A percentile compares a stretch with the other conserved stretches of the same genome.
These are phyloP conservation scores for Trichogramma dendrolimi DNA, from an alignment of 2,888 invertebrate species.

Conservation along the genomic window DNA sequence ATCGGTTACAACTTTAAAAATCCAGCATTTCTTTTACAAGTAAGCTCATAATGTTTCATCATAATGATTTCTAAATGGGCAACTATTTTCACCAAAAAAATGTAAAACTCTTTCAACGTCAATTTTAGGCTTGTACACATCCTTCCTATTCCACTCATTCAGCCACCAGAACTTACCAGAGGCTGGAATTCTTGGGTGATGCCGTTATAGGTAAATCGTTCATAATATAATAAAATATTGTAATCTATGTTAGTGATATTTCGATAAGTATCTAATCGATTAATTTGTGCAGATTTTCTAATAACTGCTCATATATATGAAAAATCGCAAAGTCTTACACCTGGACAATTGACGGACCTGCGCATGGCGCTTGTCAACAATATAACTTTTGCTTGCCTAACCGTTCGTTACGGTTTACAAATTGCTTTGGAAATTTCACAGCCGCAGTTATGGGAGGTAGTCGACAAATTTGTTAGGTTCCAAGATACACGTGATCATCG, in stretches of 20 bases:
- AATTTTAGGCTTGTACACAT: conserved; percentile 80
- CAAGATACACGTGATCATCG: conserved; percentile 60
- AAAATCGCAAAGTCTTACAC: conserved; percentile 63
- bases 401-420: conserved; percentile 81
- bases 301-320: conserved; percentile 86
- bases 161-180: conserved; percentile 82
- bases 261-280: not conserved
- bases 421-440: conserved; percentile 63
- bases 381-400: conserved; percentile 85
- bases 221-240: not conserved
- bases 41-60: conserved; percentile 34
- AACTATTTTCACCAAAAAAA: not conserved
- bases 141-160: conserved; percentile 79
- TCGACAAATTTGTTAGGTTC: conserved; percentile 63
- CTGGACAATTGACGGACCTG: conserved; percentile 88
- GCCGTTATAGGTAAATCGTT: conserved; percentile 65
- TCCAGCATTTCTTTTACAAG: conserved; percentile 74
- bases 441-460: conserved; percentile 54
- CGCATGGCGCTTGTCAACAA: conserved; percentile 96
- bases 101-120: not conserved
- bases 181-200: conserved; percentile 89
- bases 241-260: conserved; percentile 1
- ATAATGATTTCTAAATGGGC: not conserved
- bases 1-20: conserved; percentile 77
- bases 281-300: conserved; percentile 65